Percentiles rank a stretch among this genome's conserved stretches.
Conservation (phyloP, 2,888 invertebrate genomes). For the Meteorus colon region DNA sequence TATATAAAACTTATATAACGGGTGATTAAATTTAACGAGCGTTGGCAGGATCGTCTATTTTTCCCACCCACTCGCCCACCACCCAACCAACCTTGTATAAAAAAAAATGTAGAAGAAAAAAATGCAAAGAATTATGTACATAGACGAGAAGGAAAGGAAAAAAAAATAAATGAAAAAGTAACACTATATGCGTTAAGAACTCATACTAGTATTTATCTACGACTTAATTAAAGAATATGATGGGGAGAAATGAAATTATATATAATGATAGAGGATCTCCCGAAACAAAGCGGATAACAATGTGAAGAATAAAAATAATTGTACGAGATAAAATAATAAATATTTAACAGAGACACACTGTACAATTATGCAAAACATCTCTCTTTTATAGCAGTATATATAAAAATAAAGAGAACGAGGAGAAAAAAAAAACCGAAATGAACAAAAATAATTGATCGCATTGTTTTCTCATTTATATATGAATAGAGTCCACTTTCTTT, state of each 20-base stretch:
- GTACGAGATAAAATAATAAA: slow-evolving; percentile 23
- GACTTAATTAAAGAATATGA: slow-evolving; percentile 55
- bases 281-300: background rate
- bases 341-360: slow-evolving; percentile 31
- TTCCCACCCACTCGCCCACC: slow-evolving; percentile 50
- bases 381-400: slow-evolving; percentile 33
- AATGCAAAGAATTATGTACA: slow-evolving; percentile 56
- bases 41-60: slow-evolving; percentile 59
- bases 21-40: slow-evolving; percentile 61
- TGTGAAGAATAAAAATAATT: background rate
- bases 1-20: slow-evolving; percentile 57
- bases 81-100: slow-evolving; percentile 51
- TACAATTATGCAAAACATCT: slow-evolving; percentile 38
- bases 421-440: slow-evolving; percentile 24
- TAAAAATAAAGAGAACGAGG: slow-evolving; percentile 25
- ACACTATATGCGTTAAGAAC: slow-evolving; percentile 55
- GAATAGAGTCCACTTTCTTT: slow-evolving; percentile 57
- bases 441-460: background rate
- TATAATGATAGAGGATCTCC: background rate
- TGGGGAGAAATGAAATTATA: slow-evolving; percentile 21
- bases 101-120: slow-evolving; percentile 42
- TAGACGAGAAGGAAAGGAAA: slow-evolving; percentile 49
- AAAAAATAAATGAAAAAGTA: slow-evolving; percentile 38
- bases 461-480: slow-evolving; percentile 15
- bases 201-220: slow-evolving; percentile 62